These are phyloP conservation scores for Solen grandis DNA, from an alignment of 1,140 invertebrate species.

Conservation along the genomic window DNA sequence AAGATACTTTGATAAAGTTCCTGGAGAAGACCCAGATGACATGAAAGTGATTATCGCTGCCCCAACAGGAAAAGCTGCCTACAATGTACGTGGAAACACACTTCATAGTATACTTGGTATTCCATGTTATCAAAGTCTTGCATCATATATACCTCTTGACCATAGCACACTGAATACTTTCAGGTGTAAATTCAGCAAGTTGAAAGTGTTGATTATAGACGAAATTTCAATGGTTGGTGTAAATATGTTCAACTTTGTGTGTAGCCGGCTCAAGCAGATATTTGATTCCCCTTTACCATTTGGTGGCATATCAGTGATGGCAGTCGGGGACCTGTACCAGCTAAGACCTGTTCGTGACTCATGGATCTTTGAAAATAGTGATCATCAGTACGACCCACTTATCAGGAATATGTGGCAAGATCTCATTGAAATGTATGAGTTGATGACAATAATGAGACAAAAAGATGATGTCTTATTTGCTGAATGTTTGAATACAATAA, in stretches of 20 bases:
- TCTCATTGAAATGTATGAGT: constrained; percentile 9
- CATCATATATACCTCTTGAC: constrained; percentile 8
- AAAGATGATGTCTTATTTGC: constrained; percentile 55
- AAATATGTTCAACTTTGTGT: constrained; percentile 48
- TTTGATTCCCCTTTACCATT: not conserved
- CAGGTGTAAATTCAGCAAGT: constrained; percentile 8
- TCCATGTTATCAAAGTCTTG: constrained; percentile 30
- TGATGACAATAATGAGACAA: constrained; percentile 29
- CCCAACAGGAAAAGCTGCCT: constrained; percentile 57
- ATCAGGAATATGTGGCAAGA: constrained; percentile 2
- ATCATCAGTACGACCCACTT: constrained; percentile 1
- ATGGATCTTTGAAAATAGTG: not conserved
- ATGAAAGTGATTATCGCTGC: constrained; percentile 30
- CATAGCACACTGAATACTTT: constrained; percentile 30
- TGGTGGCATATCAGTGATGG: constrained; percentile 6
- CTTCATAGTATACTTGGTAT: constrained; percentile 48
- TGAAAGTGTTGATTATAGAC: constrained; percentile 32
- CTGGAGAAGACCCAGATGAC: constrained; percentile 59
- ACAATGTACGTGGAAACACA: constrained; percentile 43
- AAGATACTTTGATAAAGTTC: constrained; percentile 38
- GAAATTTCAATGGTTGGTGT: constrained; percentile 54
- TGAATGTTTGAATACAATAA: constrained; percentile 1
- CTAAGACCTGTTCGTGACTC: constrained; percentile 23
- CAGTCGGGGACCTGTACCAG: constrained; percentile 15
- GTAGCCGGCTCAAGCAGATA: not conserved